Evolutionary conservation across 2,888 invertebrate species (phyloP), one percentile per base, ranked within the genome.

Genomic region (Drosophila ezoana): DNA sequence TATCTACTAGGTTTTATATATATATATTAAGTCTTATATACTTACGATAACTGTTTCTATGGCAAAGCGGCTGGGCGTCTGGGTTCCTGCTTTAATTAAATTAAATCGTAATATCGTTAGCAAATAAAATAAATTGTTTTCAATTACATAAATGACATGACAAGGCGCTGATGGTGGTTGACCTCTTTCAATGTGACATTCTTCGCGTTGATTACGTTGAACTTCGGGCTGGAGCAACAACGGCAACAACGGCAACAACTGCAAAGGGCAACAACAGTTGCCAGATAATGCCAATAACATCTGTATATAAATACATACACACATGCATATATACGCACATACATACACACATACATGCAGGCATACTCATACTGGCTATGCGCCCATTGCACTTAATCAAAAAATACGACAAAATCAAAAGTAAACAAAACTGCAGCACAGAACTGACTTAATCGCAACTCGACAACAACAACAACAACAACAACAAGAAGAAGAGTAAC

Each of bases 101-200:
- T 79, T 65, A 89, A 81, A 75, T 75, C 68, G 76, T 76, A 75
- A 84, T 73, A 87, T 85, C 79, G 87, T 84, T 89, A 84, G 81
- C 89, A 87, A 87, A 89, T 84, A 69, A 84, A 81, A 87, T 84
- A 89, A 84, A 84, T 89, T 87, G 89, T 72, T 60, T 77, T 86
- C 77, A 86, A 83, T 88, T 88, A 80, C 72, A 78, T 76, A 48
- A 74, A 71, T 69, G 89, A 86, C 83, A 86, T 47, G 74, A 81
- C 88, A 87, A 88, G 83, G 88, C 82, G 68, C 83, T 79, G 63
- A 43, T 83, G 63, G 45, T 83, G 90, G 82, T 87, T 88, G 90
- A 90, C 90, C 89, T 89, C 90, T 90, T 89, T 89, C 90, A 89
- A 89, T 90, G 89, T 78, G 89, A 90, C 90, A 89, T 85, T 89